Base-by-base conservation (phyloP, 2,113 vertebrate species). In the Protomyctophum bolini region DNA sequence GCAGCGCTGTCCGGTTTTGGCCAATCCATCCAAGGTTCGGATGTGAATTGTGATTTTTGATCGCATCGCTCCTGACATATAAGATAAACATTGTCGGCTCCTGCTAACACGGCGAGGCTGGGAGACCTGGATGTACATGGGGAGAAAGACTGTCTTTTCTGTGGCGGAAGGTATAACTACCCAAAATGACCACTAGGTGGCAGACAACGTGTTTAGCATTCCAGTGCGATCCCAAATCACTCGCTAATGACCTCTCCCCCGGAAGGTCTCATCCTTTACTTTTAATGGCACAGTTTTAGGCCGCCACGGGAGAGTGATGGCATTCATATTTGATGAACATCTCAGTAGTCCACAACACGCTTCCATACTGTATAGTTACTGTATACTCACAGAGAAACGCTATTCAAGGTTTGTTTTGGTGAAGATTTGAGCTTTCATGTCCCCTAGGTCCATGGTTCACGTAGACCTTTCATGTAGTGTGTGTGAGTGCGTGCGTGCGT, bases 281-380 rank as follows among this genome's bases (percentile, higher is more conserved):
- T 55, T 76, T 71, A 73, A 62, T 68, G 55, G 49, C 54, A 48
- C 9, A 2, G 9, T 55, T 79, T 76, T 75, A 9, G 33, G 55
- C 63, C 4, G 6, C 12, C 55, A 46, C 52, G 56, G 15, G 33
- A 72, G 54, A 68, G 59, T 6, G 8, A 15, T 12, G 11, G 14
- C 8, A 73, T 72, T 74, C 28, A 64, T 72, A 72, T 79, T 75
- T 79, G 50, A 68, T 66, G 64, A 76, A 11, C 68, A 51, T 63
- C 59, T 68, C 68, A 77, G 11, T 73, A 79, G 69, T 78, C 78
- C 69, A 77, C 63, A 21, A 21, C 70, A 5, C 29, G 73, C 6
- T 50, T 49, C 33, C 58, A 58, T 62, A 58, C 52, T 4, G 4
- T 47, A 21, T 2, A 47, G 46, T 10, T 9, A 41, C 33, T 41